phyloP scores from a whole-genome alignment of 1,140 invertebrate species.

The Acromyrmex echinatior region DNA sequence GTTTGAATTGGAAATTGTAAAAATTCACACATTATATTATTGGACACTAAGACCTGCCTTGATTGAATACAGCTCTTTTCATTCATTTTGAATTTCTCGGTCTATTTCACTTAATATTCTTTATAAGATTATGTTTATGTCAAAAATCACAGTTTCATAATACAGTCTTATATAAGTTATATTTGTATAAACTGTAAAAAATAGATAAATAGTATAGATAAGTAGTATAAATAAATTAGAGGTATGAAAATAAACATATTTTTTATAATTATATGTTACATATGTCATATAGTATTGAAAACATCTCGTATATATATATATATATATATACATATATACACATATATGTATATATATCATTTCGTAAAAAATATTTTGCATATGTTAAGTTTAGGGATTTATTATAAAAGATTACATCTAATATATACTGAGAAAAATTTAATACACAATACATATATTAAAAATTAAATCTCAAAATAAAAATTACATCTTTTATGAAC shows the following conservation, averaged over 20 bases:
- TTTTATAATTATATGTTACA: neutral
- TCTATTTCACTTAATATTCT: no score
- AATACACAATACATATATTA: no score
- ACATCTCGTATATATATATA: neutral
- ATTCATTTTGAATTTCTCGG: no score
- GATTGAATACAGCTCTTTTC: no score
- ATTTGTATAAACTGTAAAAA: neutral
- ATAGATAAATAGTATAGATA: neutral
- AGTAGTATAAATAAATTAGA: neutral
- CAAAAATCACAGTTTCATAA: neutral
- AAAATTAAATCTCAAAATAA: neutral
- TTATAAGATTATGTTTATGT: no score
- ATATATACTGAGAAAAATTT: neutral
- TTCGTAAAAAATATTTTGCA: neutral
- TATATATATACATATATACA: no score
- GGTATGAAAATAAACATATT: neutral
- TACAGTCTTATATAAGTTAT: neutral
- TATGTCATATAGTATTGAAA: neutral
- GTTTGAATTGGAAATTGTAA: no score
- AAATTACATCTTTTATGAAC: neutral
- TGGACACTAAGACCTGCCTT: no score
- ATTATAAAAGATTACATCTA: neutral
- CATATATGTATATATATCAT: neutral
- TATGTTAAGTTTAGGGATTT: neutral
- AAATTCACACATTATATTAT: no score